Conservation (phyloP, 2,113 vertebrate genomes). For the Lucifuga dentata region DNA sequence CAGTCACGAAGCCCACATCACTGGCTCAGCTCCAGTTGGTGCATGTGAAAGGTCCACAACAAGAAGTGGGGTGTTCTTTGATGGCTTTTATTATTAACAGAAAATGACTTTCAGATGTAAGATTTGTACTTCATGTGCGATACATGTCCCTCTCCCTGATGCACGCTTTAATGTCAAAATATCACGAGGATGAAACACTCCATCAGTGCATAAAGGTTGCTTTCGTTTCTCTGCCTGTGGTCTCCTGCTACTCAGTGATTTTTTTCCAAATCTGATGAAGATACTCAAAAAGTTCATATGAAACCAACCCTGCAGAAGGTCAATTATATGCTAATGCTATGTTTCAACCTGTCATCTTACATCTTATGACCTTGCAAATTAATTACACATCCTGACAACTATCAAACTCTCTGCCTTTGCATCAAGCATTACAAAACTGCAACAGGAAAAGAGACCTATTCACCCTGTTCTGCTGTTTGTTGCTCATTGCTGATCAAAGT, state of each 20-base stretch:
- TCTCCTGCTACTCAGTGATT: background rate
- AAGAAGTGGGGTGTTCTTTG: conserved; percentile 51
- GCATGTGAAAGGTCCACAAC: conserved; percentile 44
- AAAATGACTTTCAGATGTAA: conserved; percentile 68
- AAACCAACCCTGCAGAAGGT: background rate
- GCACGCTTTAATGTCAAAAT: conserved; percentile 22
- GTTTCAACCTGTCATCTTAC: no score
- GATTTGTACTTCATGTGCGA: conserved; percentile 57
- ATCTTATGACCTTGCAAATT: no score
- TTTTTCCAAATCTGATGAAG: background rate
- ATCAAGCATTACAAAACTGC: no score
- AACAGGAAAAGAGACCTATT: no score
- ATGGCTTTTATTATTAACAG: conserved; percentile 62
- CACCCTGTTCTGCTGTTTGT: no score
- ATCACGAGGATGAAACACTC: conserved; percentile 42
- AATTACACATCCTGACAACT: no score
- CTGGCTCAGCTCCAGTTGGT: conserved; percentile 31
- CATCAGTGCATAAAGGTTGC: conserved; percentile 31
- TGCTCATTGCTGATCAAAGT: no score
- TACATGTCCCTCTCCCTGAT: conserved; percentile 16
- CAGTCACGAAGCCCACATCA: conserved; percentile 33
- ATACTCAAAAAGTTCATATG: background rate
- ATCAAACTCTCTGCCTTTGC: no score
- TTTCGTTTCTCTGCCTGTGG: background rate
- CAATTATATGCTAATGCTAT: no score